A percentile compares a stretch with the other conserved stretches of the same genome.
These are phyloP conservation scores for Coluber constrictor DNA, from an alignment of 2,797 vertebrate species.

Conservation along the genomic window DNA sequence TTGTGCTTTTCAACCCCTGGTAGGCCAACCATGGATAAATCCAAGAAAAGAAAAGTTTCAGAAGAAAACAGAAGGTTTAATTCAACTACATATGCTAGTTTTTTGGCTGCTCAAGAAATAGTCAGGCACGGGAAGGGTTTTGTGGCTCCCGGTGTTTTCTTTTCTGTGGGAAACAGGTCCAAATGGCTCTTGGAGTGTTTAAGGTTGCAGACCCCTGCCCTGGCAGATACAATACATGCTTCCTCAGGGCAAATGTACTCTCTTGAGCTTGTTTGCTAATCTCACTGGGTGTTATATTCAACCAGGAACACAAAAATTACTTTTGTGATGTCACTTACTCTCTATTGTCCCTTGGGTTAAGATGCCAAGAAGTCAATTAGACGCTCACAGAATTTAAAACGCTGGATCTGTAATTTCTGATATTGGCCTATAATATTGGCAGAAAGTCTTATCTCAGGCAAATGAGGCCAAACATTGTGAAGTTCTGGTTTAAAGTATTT, in stretches of 20 bases:
- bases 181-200: no score
- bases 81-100: no score
- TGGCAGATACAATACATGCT: neutral
- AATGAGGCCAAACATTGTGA: neutral
- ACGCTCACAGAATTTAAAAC: neutral
- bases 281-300: neutral
- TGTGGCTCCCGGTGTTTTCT: no score
- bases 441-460: no score
- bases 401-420: neutral
- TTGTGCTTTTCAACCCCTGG: no score
- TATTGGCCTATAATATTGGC: neutral
- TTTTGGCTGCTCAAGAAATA: no score
- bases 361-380: neutral
- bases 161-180: no score
- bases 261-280: neutral
- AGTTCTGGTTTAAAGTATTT: neutral
- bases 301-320: neutral
- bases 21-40: no score
- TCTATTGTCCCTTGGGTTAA: neutral
- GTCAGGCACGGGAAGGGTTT: no score
- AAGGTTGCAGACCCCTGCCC: no score
- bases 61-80: no score
- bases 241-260: neutral
- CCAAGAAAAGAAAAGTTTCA: no score
- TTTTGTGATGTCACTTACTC: neutral